Conservation (phyloP, 2,113 vertebrate genomes). For the Mustelus asterias region DNA sequence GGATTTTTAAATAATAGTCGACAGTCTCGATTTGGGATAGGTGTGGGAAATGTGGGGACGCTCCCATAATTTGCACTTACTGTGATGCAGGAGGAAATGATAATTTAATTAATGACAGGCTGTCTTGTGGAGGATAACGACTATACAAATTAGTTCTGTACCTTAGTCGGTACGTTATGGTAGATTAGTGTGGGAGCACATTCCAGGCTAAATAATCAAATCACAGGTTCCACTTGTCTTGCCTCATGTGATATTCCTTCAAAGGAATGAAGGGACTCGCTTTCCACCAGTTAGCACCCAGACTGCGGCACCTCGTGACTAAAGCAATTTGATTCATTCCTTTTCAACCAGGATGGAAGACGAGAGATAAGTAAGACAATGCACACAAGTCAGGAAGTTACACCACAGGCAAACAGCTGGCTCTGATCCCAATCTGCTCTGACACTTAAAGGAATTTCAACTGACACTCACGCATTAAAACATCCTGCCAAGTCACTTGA, state of each 20-base stretch:
- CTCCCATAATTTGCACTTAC: neutral
- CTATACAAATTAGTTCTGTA: slow-evolving; percentile 1
- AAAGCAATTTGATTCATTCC: neutral
- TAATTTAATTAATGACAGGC: neutral
- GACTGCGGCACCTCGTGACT: neutral
- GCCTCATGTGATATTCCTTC: neutral
- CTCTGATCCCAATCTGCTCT: neutral
- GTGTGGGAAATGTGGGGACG: neutral
- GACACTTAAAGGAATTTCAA: slow-evolving; percentile 62
- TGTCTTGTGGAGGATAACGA: neutral
- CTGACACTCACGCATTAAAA: slow-evolving; percentile 63
- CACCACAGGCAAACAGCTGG: neutral
- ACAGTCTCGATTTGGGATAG: neutral
- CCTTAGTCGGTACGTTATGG: neutral
- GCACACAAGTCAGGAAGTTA: neutral
- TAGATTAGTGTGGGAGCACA: neutral
- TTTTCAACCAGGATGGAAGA: neutral
- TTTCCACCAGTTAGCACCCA: neutral
- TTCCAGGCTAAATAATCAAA: neutral
- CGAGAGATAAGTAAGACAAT: neutral
- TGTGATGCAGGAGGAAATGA: neutral
- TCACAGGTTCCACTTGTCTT: neutral
- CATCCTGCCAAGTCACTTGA: slow-evolving; percentile 59
- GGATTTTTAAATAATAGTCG: neutral
- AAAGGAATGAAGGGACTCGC: neutral